Evolutionary conservation across 2,797 vertebrate species (phyloP).

Genomic region (Sebastes goodei): DNA sequence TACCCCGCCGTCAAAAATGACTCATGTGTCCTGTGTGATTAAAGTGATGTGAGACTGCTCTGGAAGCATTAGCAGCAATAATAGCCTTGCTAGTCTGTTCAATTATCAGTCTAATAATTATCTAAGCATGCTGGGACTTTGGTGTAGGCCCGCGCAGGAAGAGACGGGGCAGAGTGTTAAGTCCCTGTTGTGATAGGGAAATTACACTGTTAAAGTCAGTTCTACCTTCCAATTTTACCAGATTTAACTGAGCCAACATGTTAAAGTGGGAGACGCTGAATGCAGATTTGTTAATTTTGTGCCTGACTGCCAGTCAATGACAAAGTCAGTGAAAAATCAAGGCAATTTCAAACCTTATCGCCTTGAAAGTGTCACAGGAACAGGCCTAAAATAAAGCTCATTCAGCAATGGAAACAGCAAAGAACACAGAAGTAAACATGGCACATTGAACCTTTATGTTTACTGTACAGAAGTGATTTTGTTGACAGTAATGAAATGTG

Average conservation of each 20-base stretch:
- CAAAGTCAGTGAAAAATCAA: conserved; percentile 29
- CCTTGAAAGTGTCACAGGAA: conserved; percentile 26
- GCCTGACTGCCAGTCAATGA: conserved; percentile 35
- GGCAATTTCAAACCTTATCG: conserved; percentile 45
- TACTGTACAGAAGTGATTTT: not conserved
- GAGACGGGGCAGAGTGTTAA: conserved; percentile 1
- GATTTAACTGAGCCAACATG: conserved; percentile 28
- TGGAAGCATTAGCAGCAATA: conserved; percentile 30
- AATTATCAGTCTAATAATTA: conserved; percentile 55
- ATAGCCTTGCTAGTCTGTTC: conserved; percentile 30
- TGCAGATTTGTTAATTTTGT: conserved; percentile 55
- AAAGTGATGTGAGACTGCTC: conserved; percentile 18
- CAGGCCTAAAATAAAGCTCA: not conserved
- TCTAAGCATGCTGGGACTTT: conserved; percentile 33
- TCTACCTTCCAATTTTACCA: not conserved
- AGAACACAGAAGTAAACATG: not conserved
- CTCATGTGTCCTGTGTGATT: conserved; percentile 47
- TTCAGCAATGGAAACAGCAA: not conserved
- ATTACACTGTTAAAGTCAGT: conserved; percentile 37
- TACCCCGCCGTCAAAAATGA: conserved; percentile 28
- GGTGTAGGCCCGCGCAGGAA: not conserved
- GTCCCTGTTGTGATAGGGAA: conserved; percentile 35
- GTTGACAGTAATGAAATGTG: not conserved
- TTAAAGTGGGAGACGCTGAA: not conserved
- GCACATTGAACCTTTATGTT: not conserved